Evolutionary conservation across 2,888 invertebrate species (phyloP), one percentile per base, ranked within the genome.

Genomic region (Tetropium fuscum): DNA sequence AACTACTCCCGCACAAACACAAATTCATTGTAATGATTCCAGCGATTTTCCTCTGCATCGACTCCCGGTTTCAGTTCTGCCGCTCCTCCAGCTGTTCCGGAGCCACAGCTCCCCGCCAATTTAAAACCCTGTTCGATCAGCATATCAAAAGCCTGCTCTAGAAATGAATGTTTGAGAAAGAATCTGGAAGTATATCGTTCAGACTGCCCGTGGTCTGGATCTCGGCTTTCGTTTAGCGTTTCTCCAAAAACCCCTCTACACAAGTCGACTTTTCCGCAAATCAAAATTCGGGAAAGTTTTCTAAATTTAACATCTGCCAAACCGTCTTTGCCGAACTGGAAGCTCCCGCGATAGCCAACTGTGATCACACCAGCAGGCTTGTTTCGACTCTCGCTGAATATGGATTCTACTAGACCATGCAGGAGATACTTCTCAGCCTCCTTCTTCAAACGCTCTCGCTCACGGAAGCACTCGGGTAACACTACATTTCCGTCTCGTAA

Each of bases 11-110:
- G 89, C 75, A 93, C 90, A 83, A 97, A 99, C 68, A 98, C 94
- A 83, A 98, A 99, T 87, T 98, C 99, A 87, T 99, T 99, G 88
- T 99, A 99, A 83, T 99, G 99, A 83, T 98, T 97, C 99, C 99
- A 99, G 81, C 97, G 94, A 81, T 96, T 96, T 82, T 99, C 99
- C 83, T 99, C 99, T 16, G 94, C 91, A 82, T 99, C 98, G 66
- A 97, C 94, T 32, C 98, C 97, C 0, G 97, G 97, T 78, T 98
- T 98, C 34, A 95, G 87, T 73, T 95, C 95, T 25, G 92, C 90
- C 8, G 90, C 87, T 7, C 89, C 90, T 22, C 93, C 92, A 11
- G 97, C 94, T 1, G 97, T 95, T 51, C 97, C 96, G 53, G 94
- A 94, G 45, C 96, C 97, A 78, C 95, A 95, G 77, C 95, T 93